Evolutionary conservation across 2,888 invertebrate genomes (phyloP), one percentile per base, ranked within the genome.

Genomic region (Lepidochitona cinerea): DNA sequence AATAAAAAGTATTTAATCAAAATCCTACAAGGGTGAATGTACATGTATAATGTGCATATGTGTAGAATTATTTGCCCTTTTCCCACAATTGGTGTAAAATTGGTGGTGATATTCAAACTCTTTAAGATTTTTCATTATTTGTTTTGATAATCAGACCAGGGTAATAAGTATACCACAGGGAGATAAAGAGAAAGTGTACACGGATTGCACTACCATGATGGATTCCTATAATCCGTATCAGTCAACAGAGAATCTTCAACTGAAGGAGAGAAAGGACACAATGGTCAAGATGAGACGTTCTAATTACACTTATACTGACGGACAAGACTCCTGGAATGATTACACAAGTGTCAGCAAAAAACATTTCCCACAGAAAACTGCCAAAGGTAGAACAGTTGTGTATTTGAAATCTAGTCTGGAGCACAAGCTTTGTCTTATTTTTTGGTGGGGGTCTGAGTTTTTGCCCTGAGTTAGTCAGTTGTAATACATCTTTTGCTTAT

Each of bases 81-180:
- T n/a, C n/a, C n/a, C n/a, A n/a, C n/a, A n/a, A n/a, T n/a, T n/a
- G n/a, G n/a, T n/a, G n/a, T n/a, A n/a, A n/a, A n/a, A n/a, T n/a
- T n/a, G n/a, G n/a, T n/a, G n/a, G n/a, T n/a, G n/a, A n/a, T n/a
- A n/a, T n/a, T n/a, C n/a, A n/a, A n/a, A n/a, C n/a, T n/a, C n/a
- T n/a, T n/a, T n/a, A n/a, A n/a, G n/a, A n/a, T n/a, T n/a, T n/a
- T n/a, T n/a, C n/a, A n/a, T n/a, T n/a, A n/a, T n/a, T n/a, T n/a
- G n/a, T n/a, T n/a, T n/a, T n/a, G n/a, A n/a, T n/a, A n/a, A n/a
- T 12, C 75, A 88, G 88, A 87, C 87, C 4, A 80, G 81, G 26
- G 84, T 87, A 59, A 83, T 86, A 33, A 88, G 84, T 74, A 84
- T 89, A 14, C 89, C 89, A 2, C 75, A 76, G 36, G 89, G 89